phyloP scores from a whole-genome alignment of 2,113 vertebrate genomes.

The Xyrauchen texanus region DNA sequence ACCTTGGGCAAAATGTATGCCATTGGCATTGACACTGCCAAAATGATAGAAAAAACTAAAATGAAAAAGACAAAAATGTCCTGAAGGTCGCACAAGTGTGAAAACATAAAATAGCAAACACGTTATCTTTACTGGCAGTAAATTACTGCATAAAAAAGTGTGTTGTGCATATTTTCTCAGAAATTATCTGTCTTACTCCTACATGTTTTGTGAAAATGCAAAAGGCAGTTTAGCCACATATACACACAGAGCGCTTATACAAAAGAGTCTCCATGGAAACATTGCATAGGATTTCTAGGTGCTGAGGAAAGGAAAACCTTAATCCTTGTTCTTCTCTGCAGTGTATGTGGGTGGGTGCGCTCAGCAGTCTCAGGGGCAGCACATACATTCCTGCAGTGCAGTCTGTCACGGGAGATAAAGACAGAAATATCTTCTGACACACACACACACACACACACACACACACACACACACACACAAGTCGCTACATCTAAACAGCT shows the following conservation, averaged over 20 bases:
- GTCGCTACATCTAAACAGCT: not conserved
- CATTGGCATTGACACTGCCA: no score
- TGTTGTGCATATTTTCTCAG: not conserved
- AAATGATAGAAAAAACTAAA: no score
- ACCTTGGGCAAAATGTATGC: no score
- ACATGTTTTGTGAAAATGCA: not conserved
- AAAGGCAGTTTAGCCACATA: not conserved
- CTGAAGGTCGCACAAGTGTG: no score
- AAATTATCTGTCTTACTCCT: not conserved
- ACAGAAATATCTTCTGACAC: not conserved
- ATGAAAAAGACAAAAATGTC: no score
- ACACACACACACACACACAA: not conserved
- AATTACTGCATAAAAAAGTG: not conserved
- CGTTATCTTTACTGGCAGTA: no score
- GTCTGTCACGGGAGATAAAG: not conserved
- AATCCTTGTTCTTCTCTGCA: conserved; percentile 5
- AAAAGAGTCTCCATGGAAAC: conserved; percentile 38
- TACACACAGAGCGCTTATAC: not conserved
- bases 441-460: not conserved
- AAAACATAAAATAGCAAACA: no score
- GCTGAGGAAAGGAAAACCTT: conserved; percentile 32
- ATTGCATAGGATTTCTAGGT: conserved; percentile 18
- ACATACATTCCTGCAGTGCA: not conserved
- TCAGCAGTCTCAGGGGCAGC: not conserved
- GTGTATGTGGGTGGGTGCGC: conserved; percentile 18